Evolutionary conservation across 2,113 vertebrate species (phyloP), one percentile per base, ranked within the genome.

Genomic region (Brienomyrus brachyistius): DNA sequence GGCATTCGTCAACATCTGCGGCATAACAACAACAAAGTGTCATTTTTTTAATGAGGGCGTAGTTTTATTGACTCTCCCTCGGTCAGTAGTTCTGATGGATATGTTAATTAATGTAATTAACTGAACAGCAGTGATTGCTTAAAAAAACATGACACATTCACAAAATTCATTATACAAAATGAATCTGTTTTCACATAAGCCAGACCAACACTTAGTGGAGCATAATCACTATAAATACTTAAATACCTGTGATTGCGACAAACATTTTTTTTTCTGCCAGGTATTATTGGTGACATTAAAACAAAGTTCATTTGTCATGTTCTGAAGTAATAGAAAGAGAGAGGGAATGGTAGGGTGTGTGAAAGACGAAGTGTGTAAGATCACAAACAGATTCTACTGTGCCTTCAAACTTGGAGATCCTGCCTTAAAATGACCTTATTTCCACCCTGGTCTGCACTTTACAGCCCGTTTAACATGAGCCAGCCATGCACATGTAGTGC

Each of bases 1-100:
- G 94, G 92, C 97, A 97, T 88, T 97, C 97, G 91, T 98, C 95
- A 0, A 97, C 94, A 92, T 98, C 97, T 97, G 89, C 86, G 91
- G 23, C 52, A 19, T 31, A 77, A n/a, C n/a, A 85, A 21, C 87
- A 47, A 54, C 84, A 89, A 52, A 86, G 82, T 84, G 27, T 83
- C 2, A 2, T 86, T 86, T 86, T 8, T 86, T 52, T 0, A 17
- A 35, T 54, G 17, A 52, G n/a, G 27, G 31, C 7, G 23, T 40
- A 35, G n/a, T 35, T 19, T 52, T 31, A 27, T 0, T 54, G 51
- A 35, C 15, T 35, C 47, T 45, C 21, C 50, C 43, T 8, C 4
- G 5, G 1, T 19, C 40, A n/a, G 31, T 13, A 19, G 86, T 62
- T 54, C 31, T 47, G 10, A 15, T 87, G 54, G 47, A 62, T 27